Evolutionary conservation across 2,113 vertebrate species (phyloP).

Genomic region (Phylloscopus trochilus): DNA sequence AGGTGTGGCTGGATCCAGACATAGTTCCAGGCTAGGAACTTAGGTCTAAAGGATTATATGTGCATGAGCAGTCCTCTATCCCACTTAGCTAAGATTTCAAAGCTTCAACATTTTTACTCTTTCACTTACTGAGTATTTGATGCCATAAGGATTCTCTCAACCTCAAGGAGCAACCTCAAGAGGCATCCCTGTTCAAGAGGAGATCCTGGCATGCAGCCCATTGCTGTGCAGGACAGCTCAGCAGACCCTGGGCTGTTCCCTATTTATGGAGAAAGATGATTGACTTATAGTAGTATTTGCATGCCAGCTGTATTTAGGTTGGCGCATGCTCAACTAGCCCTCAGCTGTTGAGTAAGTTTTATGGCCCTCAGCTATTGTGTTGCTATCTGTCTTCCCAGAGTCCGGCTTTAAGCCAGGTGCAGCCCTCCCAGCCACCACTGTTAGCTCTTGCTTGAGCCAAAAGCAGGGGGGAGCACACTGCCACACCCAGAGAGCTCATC

Average conservation of each 20-base stretch:
- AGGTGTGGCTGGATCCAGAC: neutral
- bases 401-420: neutral
- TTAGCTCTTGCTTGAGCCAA: neutral
- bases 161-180: neutral
- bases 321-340: neutral
- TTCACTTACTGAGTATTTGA: neutral
- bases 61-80: neutral
- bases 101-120: neutral
- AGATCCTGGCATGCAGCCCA: neutral
- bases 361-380: neutral
- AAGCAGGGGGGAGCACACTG: neutral
- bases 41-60: neutral
- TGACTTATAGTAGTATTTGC: neutral
- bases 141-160: neutral
- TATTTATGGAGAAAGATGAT: neutral
- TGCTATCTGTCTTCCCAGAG: neutral
- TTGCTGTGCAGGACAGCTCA: neutral
- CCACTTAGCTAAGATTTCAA: neutral
- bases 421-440: neutral
- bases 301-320: neutral
- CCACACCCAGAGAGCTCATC: neutral
- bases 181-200: neutral
- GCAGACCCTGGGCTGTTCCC: neutral
- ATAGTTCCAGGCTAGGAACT: neutral
- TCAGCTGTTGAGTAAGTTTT: neutral